A percentile compares a stretch with the other conserved stretches of the same genome.
Evolutionary conservation across 1,140 invertebrate species (phyloP).

Genomic region (Teleopsis dalmanni): DNA sequence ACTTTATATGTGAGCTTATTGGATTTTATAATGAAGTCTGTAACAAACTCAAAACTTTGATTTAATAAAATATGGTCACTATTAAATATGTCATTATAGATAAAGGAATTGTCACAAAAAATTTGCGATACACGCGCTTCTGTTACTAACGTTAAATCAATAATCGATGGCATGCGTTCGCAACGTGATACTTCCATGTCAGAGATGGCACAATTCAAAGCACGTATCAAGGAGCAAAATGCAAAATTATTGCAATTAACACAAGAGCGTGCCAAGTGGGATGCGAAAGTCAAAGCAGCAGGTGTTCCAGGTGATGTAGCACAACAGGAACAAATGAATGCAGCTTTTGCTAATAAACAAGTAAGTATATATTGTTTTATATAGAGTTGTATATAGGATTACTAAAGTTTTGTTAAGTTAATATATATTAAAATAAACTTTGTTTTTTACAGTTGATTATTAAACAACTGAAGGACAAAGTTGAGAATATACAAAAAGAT

Average conservation of each 20-base stretch:
- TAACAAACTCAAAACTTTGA: too few relatives aligned
- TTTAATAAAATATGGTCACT: neutral
- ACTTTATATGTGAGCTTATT: too few relatives aligned
- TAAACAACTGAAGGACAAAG: conserved; percentile 76
- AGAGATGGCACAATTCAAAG: conserved; percentile 83
- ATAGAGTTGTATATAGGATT: neutral
- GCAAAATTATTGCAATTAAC: conserved; percentile 68
- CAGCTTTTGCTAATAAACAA: conserved; percentile 42
- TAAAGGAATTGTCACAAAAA: conserved; percentile 77
- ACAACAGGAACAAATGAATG: conserved; percentile 36
- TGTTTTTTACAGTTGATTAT: conserved; percentile 62
- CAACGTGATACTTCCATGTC: conserved; percentile 83
- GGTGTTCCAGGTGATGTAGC: conserved; percentile 17
- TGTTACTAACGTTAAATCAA: conserved; percentile 87
- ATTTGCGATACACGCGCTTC: conserved; percentile 81
- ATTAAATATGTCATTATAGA: conserved; percentile 16
- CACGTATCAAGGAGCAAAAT: conserved; percentile 75
- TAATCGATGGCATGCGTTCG: conserved; percentile 92
- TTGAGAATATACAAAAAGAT: conserved; percentile 55
- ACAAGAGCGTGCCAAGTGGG: conserved; percentile 75
- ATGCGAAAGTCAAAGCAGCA: conserved; percentile 55
- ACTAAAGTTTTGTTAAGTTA: neutral
- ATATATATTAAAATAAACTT: neutral
- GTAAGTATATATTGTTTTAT: conserved; percentile 8
- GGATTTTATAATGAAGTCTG: too few relatives aligned